A percentile compares a stretch with the other conserved stretches of the same genome.
These are phyloP conservation scores for Bothrops jararaca DNA, from an alignment of 2,113 vertebrate genomes.

Conservation along the genomic window DNA sequence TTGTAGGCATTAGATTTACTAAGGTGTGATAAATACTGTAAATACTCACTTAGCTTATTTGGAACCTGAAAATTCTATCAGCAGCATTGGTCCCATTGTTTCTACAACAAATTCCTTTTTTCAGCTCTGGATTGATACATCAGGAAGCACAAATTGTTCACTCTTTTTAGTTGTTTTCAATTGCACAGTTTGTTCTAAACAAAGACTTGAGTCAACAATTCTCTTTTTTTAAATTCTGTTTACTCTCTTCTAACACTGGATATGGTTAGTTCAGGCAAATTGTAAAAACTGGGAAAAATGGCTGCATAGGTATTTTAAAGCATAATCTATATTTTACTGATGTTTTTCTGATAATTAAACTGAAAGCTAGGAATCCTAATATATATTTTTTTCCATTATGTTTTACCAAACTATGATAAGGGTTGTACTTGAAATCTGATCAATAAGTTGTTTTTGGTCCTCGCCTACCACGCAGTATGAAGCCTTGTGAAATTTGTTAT, in stretches of 20 bases:
- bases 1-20: not conserved
- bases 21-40: not conserved
- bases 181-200: not conserved
- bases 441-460: not conserved
- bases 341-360: not conserved
- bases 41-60: not conserved
- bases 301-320: not conserved
- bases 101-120: not conserved
- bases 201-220: not conserved
- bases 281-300: not conserved
- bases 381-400: not conserved
- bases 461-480: not conserved
- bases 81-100: not conserved
- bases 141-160: not conserved
- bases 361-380: not conserved
- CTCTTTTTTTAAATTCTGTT: not conserved
- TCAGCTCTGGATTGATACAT: not conserved
- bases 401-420: not conserved
- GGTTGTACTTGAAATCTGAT: not conserved
- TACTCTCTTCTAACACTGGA: not conserved
- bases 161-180: not conserved
- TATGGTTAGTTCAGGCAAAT: not conserved
- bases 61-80: not conserved
- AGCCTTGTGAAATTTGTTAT: not conserved
- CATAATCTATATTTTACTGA: not conserved